Percentiles rank a stretch among this genome's conserved stretches.
These are phyloP conservation scores for Branchellion lobata DNA, from an alignment of 2,888 invertebrate species.

Conservation along the genomic window DNA sequence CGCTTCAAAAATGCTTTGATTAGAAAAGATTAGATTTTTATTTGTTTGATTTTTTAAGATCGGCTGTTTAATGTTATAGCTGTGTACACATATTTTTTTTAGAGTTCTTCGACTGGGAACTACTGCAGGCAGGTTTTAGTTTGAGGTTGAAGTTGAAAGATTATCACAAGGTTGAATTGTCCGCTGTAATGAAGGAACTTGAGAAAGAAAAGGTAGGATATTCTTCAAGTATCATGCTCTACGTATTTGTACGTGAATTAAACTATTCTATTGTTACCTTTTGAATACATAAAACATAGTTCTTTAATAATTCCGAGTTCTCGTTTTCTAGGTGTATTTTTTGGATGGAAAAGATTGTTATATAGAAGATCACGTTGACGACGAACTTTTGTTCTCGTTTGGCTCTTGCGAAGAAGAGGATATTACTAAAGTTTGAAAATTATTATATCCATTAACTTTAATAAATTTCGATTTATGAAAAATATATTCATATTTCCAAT, in stretches of 20 bases:
- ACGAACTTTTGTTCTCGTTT: constrained; percentile 1
- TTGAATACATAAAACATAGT: no score
- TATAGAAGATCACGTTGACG: background rate
- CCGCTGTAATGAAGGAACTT: background rate
- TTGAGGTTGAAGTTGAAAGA: constrained; percentile 21
- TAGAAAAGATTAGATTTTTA: no score
- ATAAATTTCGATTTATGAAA: no score
- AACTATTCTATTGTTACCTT: no score
- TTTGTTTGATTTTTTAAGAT: no score
- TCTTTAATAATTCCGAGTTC: background rate
- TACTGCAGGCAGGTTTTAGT: constrained; percentile 6
- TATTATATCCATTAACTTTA: no score
- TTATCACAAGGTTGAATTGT: background rate
- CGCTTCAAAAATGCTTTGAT: background rate
- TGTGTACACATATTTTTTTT: no score
- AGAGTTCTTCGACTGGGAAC: constrained; percentile 15
- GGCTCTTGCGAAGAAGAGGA: constrained; percentile 11
- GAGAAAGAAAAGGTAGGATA: background rate
- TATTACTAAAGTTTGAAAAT: background rate
- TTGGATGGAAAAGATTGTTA: constrained; percentile 1
- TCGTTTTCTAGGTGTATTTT: background rate
- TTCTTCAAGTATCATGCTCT: no score
- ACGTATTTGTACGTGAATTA: no score
- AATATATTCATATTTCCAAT: no score
- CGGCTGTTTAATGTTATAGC: no score